Base-by-base conservation (phyloP, 2,797 vertebrate genomes). In the Enteromius viviparus region DNA sequence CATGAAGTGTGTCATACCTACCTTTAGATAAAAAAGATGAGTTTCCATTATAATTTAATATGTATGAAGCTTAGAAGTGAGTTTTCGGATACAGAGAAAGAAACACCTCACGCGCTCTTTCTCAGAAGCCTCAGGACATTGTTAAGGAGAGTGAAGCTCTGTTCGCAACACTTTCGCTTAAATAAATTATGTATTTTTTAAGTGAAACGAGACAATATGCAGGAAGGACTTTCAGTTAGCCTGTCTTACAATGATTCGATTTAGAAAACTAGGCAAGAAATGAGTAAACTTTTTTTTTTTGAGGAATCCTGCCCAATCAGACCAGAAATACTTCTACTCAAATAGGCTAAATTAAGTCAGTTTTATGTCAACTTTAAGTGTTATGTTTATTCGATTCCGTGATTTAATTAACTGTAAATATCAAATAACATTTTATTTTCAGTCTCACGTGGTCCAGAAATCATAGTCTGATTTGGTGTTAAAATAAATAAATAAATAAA, bases 11-110 rank as follows among this genome's bases (percentile, higher is more conserved):
- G 51, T 69, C 17, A 6, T 37, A 42, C 23, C 23, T 77, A 42
- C 23, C 23, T 77, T 17, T 9, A 74, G 55, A 34, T 10, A 51
- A 58, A 40, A 64, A 60, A 9, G 17, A 9, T 32, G n/a, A 29
- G 32, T 68, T 81, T 34, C 81, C 42, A 77, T 45, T 60, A 7
- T 51, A 60, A 77, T 62, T 45, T 71, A 76, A 81, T 51, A 76
- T 65, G 11, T 55, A 71, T 60, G 71, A 60, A 81, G 1, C 17
- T 0, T 10, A 37, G 51, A 53, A 19, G 14, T 47, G 29, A 70
- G 45, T 15, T 51, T 40, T 70, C 10, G 1, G 9, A 71, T 45
- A 11, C 68, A 71, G 7, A 71, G 21, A 26, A n/a, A 0, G 42
- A 72, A 71, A 62, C 69, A 64, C 70, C 53, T 62, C 68, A 47